Conservation (phyloP, 1,140 invertebrate species). For the Pogonus chalceus region DNA sequence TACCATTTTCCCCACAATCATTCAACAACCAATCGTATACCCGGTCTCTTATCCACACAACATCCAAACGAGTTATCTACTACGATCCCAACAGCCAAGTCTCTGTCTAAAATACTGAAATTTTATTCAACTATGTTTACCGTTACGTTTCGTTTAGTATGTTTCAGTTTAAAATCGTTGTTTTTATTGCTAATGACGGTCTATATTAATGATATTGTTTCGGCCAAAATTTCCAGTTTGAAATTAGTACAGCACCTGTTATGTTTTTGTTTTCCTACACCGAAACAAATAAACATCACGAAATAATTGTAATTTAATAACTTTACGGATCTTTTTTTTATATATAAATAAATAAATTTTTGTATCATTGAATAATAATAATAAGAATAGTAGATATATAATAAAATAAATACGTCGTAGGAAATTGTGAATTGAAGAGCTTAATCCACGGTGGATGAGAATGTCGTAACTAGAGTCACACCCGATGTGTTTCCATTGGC, state of each 20-base stretch:
- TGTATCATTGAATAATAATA: too few relatives aligned
- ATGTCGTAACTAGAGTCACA: not conserved
- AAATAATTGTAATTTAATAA: too few relatives aligned
- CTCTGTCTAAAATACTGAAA: not conserved
- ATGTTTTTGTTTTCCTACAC: not conserved
- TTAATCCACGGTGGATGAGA: not conserved
- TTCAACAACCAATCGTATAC: not conserved
- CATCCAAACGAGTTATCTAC: too few relatives aligned
- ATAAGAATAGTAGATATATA: too few relatives aligned
- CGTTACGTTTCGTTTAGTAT: not conserved
- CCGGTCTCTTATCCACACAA: not conserved
- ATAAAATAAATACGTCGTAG: too few relatives aligned
- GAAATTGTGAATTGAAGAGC: too few relatives aligned
- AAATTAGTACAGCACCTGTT: not conserved
- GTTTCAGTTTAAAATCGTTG: too few relatives aligned
- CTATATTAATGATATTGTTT: constrained; percentile 1
- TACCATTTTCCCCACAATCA: not conserved
- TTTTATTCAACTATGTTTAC: not conserved
- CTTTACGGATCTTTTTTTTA: too few relatives aligned
- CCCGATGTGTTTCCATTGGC: constrained; percentile 14
- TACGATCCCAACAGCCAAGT: too few relatives aligned
- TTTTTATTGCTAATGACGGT: constrained; percentile 6
- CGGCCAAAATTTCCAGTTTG: not conserved
- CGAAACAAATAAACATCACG: not conserved
- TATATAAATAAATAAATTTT: too few relatives aligned